Conservation (phyloP, 2,888 invertebrate genomes). For the Athalia cordata region DNA sequence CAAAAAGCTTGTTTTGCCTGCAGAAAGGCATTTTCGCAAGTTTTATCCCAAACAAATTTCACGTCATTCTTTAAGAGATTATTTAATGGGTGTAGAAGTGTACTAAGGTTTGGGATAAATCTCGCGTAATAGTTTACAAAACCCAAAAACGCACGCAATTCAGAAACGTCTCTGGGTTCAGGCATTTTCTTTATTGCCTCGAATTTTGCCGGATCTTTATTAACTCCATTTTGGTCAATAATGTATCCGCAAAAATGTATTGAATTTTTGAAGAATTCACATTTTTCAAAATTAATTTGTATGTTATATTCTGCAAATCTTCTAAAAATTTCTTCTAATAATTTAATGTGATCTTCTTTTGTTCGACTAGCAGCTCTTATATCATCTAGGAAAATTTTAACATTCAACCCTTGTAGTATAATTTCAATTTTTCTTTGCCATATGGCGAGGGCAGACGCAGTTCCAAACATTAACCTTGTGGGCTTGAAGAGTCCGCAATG, state of each 20-base stretch:
- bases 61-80: neutral
- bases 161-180: slow-evolving; percentile 46
- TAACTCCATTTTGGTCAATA: slow-evolving; percentile 46
- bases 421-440: too few relatives aligned
- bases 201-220: neutral
- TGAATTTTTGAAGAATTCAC: too few relatives aligned
- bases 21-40: neutral
- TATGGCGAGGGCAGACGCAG: too few relatives aligned
- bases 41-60: neutral
- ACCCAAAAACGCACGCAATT: slow-evolving; percentile 58
- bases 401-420: too few relatives aligned
- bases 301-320: too few relatives aligned
- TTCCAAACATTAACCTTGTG: too few relatives aligned
- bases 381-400: too few relatives aligned
- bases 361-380: too few relatives aligned
- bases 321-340: too few relatives aligned
- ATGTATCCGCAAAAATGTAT: slow-evolving; percentile 44
- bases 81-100: slow-evolving; percentile 34
- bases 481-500: too few relatives aligned
- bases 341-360: too few relatives aligned
- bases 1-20: neutral
- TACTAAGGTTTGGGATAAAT: slow-evolving; percentile 50
- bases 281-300: too few relatives aligned
- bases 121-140: slow-evolving; percentile 60
- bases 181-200: slow-evolving; percentile 47